Evolutionary conservation across 2,797 vertebrate genomes (phyloP), one percentile per base, ranked within the genome.

Genomic region (Thaleichthys pacificus): DNA sequence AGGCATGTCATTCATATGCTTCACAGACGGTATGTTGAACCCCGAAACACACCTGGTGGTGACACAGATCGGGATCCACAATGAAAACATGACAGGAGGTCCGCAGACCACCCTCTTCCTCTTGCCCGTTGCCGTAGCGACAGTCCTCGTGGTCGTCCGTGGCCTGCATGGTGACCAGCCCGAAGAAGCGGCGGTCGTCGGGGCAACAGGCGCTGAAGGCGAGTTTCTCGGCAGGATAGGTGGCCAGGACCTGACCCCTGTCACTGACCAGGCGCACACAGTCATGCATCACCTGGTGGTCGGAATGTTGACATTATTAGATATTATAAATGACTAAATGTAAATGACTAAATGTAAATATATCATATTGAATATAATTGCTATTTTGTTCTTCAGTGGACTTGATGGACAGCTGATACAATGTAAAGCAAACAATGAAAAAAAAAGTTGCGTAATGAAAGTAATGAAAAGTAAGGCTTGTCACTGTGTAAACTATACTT

Each of bases 21-120:
- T 17, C 51, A 6, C 19, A n/a, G 4, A 17, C n/a, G 15, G 17
- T 5, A n/a, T n/a, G 4, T 3, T 17, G 19, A 17, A 19, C 19
- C 5, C 17, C 8, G 14, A 22, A 47, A 66, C 57, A 24, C 66
- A 91, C 91, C 88, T 96, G 96, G 84, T 99, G 98, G 72, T 93
- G 93, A 84, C 97, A 99, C 28, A 99, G 90, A 71, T 99, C 97
- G 0, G 97, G 97, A 80, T 99, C 97, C 81, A 98, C 98, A 74
- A 98, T 97, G 77, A 99, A 99, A 71, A 99, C 98, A 0, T 99
- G 98, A 80, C 98, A 99, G 61, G 98, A 99, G 0, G 97, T 99
- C 81, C 97, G 94, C 84, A 98, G 79, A 61, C 92, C 72, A 0
- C 91, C 93, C 71, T 96, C 95, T 0, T 96, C 95, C 11, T 96